Conservation (phyloP, 2,113 vertebrate species). For the Ivindomyrus marchei region DNA sequence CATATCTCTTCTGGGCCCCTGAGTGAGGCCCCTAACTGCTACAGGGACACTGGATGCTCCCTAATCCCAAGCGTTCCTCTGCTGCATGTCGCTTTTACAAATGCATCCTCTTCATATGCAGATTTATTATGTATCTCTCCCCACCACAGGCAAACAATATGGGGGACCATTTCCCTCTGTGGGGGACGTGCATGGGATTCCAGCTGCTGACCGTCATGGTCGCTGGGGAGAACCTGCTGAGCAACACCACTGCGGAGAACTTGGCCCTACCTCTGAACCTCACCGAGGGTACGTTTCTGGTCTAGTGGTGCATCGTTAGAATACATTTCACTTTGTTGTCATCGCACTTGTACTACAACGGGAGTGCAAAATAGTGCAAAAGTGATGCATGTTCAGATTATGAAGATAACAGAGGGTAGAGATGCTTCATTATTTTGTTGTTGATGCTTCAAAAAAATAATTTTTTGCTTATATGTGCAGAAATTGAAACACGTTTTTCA, state of each 20-base stretch:
- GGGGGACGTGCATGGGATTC: constrained; percentile 72
- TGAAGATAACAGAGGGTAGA: neutral
- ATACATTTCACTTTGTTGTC: neutral
- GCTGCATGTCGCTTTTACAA: neutral
- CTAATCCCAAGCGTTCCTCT: neutral
- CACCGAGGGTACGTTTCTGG: constrained; percentile 44
- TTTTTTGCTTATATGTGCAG: neutral
- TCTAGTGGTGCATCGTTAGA: neutral
- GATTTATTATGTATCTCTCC: neutral
- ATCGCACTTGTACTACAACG: neutral
- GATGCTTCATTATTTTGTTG: neutral
- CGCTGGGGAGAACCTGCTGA: constrained; percentile 56
- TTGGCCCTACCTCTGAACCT: constrained; percentile 61
- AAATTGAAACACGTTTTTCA: neutral
- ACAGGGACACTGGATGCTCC: neutral
- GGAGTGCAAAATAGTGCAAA: neutral
- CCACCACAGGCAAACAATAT: constrained; percentile 60
- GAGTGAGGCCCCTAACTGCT: neutral
- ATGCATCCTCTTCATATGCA: neutral
- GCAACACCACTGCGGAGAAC: constrained; percentile 52
- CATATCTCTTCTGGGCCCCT: neutral
- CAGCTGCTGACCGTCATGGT: constrained; percentile 65
- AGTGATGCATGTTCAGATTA: neutral
- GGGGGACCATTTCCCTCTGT: constrained; percentile 68
- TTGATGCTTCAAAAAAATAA: neutral